Percentiles rank a stretch among this genome's conserved stretches.
phyloP scores from a whole-genome alignment of 2,113 vertebrate genomes.

The Aplodontia rufa region DNA sequence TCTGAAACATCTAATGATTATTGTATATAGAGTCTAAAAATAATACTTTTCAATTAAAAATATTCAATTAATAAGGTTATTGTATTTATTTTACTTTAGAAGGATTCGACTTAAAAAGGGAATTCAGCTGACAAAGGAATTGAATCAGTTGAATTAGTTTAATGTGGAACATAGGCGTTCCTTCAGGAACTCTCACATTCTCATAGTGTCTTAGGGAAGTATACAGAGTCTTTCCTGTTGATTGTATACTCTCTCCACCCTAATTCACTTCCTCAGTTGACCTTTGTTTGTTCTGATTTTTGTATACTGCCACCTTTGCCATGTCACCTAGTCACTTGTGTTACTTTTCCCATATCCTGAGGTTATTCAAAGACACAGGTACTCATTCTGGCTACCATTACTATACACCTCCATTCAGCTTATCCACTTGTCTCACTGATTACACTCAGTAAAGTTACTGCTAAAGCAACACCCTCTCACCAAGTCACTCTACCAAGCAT shows the following conservation, averaged over 20 bases:
- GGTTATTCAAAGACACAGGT: not conserved
- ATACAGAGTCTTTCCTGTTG: not conserved
- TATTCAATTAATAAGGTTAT: not conserved
- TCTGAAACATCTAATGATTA: not conserved
- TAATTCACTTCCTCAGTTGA: not conserved
- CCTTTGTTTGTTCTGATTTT: not conserved
- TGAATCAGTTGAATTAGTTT: not conserved
- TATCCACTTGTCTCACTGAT: not conserved
- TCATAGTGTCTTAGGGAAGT: not conserved
- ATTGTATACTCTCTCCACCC: not conserved
- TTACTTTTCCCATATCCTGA: not conserved
- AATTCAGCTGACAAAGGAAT: not conserved
- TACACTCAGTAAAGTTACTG: not conserved
- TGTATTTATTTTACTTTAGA: not conserved
- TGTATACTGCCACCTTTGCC: rapidly evolving
- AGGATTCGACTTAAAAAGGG: not conserved
- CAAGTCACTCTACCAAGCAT: not conserved
- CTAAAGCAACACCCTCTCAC: not conserved
- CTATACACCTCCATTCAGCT: not conserved
- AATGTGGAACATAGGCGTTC: rapidly evolving
- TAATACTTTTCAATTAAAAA: not conserved
- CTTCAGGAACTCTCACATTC: not conserved
- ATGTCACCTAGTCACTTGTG: not conserved
- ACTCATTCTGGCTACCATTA: not conserved
- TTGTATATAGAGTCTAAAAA: not conserved